phyloP scores from a whole-genome alignment of 2,888 invertebrate species.

The Rhyacophila evoluta region DNA sequence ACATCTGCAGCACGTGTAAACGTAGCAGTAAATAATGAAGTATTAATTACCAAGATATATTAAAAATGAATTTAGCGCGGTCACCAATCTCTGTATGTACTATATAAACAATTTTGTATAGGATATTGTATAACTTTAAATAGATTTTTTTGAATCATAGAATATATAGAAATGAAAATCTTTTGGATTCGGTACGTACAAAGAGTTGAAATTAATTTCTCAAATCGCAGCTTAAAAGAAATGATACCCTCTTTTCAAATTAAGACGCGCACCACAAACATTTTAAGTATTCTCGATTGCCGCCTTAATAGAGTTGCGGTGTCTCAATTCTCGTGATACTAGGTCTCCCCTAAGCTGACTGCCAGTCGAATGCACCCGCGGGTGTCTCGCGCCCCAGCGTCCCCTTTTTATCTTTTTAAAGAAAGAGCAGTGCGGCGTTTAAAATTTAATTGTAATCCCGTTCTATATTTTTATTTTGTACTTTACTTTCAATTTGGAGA shows the following conservation, averaged over 20 bases:
- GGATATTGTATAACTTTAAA: too few relatives aligned
- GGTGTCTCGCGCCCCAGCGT: conserved; percentile 28
- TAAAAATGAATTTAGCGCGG: too few relatives aligned
- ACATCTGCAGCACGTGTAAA: too few relatives aligned
- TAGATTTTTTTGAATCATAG: too few relatives aligned
- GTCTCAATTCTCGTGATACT: background rate
- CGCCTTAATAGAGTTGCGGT: conserved; percentile 42
- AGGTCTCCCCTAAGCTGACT: conserved; percentile 26
- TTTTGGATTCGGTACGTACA: too few relatives aligned
- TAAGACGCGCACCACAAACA: conserved; percentile 40
- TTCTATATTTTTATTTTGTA: conserved; percentile 54
- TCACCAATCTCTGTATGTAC: too few relatives aligned
- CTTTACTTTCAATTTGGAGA: conserved; percentile 51
- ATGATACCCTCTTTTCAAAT: conserved; percentile 45
- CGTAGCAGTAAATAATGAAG: too few relatives aligned
- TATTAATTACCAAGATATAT: too few relatives aligned
- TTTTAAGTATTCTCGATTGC: conserved; percentile 37
- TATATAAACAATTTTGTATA: too few relatives aligned
- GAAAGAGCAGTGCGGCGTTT: conserved; percentile 51
- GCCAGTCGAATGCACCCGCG: conserved; percentile 23
- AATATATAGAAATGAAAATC: too few relatives aligned
- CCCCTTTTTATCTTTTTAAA: conserved; percentile 46
- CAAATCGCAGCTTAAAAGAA: conserved; percentile 25
- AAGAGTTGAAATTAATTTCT: background rate
- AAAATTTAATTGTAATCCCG: conserved; percentile 55